Percentiles rank a stretch among this genome's conserved stretches.
Evolutionary conservation across 2,113 vertebrate genomes (phyloP).

Genomic region (Embiotoca jacksoni): DNA sequence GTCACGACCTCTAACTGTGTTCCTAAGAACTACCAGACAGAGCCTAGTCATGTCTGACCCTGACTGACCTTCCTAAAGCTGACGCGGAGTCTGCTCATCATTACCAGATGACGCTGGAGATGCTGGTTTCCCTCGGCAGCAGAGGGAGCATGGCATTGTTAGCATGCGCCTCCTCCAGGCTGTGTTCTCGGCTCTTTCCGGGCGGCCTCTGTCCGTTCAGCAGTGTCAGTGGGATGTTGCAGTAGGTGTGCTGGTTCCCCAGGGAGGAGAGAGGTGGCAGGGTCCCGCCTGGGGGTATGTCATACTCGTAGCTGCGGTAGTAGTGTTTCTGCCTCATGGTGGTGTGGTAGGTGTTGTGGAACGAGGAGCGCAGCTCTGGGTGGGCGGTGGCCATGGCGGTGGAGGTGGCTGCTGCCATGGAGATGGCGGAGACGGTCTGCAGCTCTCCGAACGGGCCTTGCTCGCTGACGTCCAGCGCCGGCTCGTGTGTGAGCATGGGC

Average conservation of each 20-base stretch:
- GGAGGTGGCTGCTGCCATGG: constrained; percentile 97
- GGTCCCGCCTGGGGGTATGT: constrained; percentile 94
- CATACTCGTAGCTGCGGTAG: constrained; percentile 98
- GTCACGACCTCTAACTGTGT: constrained; percentile 3
- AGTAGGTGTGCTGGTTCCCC: constrained; percentile 99
- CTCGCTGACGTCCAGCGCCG: constrained; percentile 96
- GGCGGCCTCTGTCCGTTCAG: constrained; percentile 97
- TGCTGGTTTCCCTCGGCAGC: constrained; percentile 98
- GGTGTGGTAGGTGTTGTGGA: constrained; percentile 98
- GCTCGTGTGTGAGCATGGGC: constrained; percentile 93
- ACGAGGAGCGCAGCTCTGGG: constrained; percentile 96
- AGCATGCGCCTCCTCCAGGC: constrained; percentile 96
- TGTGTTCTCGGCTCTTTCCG: constrained; percentile 95
- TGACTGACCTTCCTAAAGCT: constrained; percentile 60
- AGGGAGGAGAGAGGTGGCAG: constrained; percentile 94
- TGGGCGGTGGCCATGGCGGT: constrained; percentile 98
- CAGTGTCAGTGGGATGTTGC: constrained; percentile 99
- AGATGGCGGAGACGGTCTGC: constrained; percentile 98
- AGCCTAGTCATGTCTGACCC: constrained; percentile 58
- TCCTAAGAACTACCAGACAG: constrained; percentile 27
- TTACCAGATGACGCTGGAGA: constrained; percentile 99
- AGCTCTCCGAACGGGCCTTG: constrained; percentile 97
- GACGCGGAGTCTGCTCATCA: constrained; percentile 40
- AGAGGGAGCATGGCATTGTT: constrained; percentile 98
- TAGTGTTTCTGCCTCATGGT: constrained; percentile 99